Evolutionary conservation across 35 echinoderm and acorn worm genomes (phyloP).

Genomic region (Lytechinus pictus): DNA sequence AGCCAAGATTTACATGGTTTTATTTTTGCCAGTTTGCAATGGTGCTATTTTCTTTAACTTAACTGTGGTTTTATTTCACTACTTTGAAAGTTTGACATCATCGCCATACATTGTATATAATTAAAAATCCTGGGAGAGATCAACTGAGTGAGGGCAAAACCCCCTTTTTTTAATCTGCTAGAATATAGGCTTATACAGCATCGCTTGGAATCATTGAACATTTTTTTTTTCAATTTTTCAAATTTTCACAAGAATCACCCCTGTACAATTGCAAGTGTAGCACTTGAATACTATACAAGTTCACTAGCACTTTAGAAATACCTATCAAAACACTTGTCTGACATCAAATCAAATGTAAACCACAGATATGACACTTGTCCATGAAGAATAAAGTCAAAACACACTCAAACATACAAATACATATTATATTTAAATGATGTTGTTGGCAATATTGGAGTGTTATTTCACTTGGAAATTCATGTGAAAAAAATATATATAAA

Average conservation of each 20-base stretch:
- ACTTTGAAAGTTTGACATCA: too few species aligned
- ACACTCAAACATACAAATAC: neutral
- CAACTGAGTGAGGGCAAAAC: too few species aligned
- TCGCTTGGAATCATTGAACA: neutral
- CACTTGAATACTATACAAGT: neutral
- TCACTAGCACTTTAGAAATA: constrained; percentile 3
- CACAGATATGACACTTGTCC: neutral
- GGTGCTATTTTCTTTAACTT: too few species aligned
- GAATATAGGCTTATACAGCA: too few species aligned
- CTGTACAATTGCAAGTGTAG: neutral
- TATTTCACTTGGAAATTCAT: neutral
- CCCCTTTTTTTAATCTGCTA: too few species aligned
- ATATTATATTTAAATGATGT: neutral
- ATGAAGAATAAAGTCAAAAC: neutral
- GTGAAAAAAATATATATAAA: neutral
- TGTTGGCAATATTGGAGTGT: neutral
- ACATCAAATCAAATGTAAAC: neutral
- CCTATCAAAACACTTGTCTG: neutral
- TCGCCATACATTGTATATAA: too few species aligned
- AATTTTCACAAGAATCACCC: neutral
- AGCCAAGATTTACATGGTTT: neutral
- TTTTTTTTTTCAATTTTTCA: neutral
- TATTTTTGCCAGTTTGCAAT: too few species aligned
- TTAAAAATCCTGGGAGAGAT: too few species aligned
- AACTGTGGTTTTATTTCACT: too few species aligned